phyloP scores from a whole-genome alignment of 2,797 vertebrate species.

The Etheostoma nigrum region DNA sequence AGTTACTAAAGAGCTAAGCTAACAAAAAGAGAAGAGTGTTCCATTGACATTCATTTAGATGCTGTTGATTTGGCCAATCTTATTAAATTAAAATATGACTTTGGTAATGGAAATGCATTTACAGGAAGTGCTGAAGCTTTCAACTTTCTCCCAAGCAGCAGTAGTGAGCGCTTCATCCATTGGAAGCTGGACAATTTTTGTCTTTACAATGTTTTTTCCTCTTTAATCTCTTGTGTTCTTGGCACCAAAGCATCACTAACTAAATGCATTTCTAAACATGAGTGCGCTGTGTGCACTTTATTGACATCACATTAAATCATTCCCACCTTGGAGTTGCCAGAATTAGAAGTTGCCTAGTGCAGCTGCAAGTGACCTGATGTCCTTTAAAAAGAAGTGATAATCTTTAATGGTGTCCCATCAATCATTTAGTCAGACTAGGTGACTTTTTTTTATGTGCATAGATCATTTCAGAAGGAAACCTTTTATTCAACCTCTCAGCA shows the following conservation, averaged over 20 bases:
- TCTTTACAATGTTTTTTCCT: not conserved
- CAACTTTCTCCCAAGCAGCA: not conserved
- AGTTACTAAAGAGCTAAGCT: no score
- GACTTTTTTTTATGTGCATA: conserved; percentile 5
- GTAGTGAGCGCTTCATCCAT: no score
- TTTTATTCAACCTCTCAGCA: not conserved
- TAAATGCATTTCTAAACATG: not conserved
- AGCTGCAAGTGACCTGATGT: conserved; percentile 41
- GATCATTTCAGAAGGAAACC: conserved; percentile 22
- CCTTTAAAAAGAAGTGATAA: conserved; percentile 35
- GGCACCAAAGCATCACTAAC: not conserved
- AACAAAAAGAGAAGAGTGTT: not conserved
- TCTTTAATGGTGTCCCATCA: conserved; percentile 49
- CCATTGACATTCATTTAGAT: no score
- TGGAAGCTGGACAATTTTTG: not conserved
- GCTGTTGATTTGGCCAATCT: not conserved
- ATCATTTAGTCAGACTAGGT: conserved; percentile 41
- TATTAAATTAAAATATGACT: not conserved
- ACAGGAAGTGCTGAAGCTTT: not conserved
- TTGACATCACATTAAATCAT: conserved; percentile 8
- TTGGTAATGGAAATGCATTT: not conserved
- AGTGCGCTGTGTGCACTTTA: not conserved
- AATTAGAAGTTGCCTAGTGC: conserved; percentile 29
- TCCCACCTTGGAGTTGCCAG: conserved; percentile 9
- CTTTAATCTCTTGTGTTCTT: not conserved